Evolutionary conservation across 2,797 vertebrate genomes (phyloP), one percentile per base, ranked within the genome.

Genomic region (Coregonus ussuriensis): DNA sequence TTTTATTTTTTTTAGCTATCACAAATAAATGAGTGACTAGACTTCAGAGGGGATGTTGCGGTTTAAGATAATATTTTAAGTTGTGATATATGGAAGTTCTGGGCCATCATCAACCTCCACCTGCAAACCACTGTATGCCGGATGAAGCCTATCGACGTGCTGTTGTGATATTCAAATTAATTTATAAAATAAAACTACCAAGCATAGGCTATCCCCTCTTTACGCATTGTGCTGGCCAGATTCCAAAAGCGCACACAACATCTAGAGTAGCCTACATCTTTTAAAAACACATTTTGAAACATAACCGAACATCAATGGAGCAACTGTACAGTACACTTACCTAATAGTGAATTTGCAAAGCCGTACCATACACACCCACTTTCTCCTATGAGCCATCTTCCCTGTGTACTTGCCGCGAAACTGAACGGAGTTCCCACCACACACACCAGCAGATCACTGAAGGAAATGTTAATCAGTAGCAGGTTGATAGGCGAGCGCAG

Each of bases 401-500:
- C 94, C 84, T 94, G 94, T 52, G 92, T 94, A 90, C 95, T 95
- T 86, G 95, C 94, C 2, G 94, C 94, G 83, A 95, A 95, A 90
- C 95, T 95, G 93, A 96, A 95, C 84, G 95, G 95, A 69, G 95
- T 96, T n/a, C 95, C 95, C 74, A 96, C 77, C 56, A 94, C 85
- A 85, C 95, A 96, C 82, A 95, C 95, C 84, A 95, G 94, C 88
- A 96, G 87, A 86, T 96, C 95, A 88, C 95, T 95, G 82, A 94
- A 29, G 62, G 93, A 94, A 79, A 96, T 96, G 92, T 95, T 96
- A 16, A 95, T 84, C 83, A 96, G 91, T 70, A 96, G 93, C 87
- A 95, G 88, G 94, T 95, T 95, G 85, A 96, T 95, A 77, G 95
- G 95, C 4, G 95, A 95, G 3, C 94, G 93, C 88, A 95, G 88